Evolutionary conservation across 2,888 invertebrate genomes (phyloP).

Genomic region (Salticus scenicus): DNA sequence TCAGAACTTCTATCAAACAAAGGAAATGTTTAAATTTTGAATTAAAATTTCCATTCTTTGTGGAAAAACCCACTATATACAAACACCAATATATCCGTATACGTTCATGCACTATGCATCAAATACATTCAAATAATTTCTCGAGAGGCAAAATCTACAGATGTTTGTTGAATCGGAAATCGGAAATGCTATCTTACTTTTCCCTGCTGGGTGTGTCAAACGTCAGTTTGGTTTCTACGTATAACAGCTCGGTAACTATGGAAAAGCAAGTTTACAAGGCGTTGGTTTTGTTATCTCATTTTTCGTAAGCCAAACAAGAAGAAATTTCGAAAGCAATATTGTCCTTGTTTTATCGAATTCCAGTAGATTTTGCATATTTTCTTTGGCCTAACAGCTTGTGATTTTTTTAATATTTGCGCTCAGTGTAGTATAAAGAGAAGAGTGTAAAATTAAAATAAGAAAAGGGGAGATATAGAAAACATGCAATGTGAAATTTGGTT

Average conservation of each 20-base stretch:
- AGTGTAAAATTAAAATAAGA: background rate
- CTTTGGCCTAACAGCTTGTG: background rate
- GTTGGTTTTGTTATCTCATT: background rate
- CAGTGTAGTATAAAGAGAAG: background rate
- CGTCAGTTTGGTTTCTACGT: background rate
- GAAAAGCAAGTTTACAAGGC: background rate
- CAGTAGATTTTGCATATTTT: background rate
- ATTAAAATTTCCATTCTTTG: background rate
- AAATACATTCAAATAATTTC: background rate
- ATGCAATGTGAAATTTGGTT: no score
- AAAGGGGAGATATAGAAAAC: no score
- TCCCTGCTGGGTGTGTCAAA: background rate
- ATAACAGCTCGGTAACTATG: conserved; percentile 6
- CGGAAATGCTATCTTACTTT: background rate
- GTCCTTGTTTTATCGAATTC: background rate
- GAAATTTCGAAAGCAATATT: background rate
- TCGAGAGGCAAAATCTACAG: background rate
- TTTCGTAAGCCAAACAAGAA: background rate
- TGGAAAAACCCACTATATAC: background rate
- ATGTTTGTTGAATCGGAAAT: background rate
- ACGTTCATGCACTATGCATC: background rate
- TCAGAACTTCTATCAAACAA: background rate
- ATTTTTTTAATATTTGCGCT: background rate
- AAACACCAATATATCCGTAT: background rate
- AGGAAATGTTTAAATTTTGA: background rate